Conservation (phyloP, 2,888 invertebrate species). For the Folsomia manolachei region DNA sequence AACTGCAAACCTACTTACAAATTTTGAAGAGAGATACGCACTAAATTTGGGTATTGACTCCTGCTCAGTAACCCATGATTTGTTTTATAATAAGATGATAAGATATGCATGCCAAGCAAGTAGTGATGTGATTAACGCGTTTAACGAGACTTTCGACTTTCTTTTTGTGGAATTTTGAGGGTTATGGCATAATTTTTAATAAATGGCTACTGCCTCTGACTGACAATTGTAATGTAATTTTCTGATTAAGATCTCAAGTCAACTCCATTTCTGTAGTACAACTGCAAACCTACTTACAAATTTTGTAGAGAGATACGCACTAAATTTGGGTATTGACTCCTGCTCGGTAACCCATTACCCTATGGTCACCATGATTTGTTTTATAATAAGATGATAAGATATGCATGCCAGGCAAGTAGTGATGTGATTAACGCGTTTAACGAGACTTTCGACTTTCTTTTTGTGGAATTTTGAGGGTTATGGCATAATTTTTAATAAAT, state of each 20-base stretch:
- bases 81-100: neutral
- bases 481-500: neutral
- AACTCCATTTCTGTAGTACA: too few relatives aligned
- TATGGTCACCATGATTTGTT: too few relatives aligned
- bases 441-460: neutral
- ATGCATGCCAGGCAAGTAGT: neutral
- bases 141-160: neutral
- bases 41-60: too few relatives aligned
- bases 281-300: too few relatives aligned
- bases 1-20: too few relatives aligned
- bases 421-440: neutral
- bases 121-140: neutral
- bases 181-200: neutral
- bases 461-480: neutral
- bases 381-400: neutral
- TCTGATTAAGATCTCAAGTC: slow-evolving; percentile 33
- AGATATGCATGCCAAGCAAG: neutral
- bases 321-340: too few relatives aligned
- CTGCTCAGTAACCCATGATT: too few relatives aligned
- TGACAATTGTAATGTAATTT: slow-evolving; percentile 37
- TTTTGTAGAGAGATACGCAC: too few relatives aligned
- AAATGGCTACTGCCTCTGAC: too few relatives aligned
- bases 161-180: neutral
- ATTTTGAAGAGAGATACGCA: too few relatives aligned
- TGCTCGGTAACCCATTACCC: too few relatives aligned